Base-by-base conservation (phyloP, 2,888 invertebrate species). In the Panzeria rudis region DNA sequence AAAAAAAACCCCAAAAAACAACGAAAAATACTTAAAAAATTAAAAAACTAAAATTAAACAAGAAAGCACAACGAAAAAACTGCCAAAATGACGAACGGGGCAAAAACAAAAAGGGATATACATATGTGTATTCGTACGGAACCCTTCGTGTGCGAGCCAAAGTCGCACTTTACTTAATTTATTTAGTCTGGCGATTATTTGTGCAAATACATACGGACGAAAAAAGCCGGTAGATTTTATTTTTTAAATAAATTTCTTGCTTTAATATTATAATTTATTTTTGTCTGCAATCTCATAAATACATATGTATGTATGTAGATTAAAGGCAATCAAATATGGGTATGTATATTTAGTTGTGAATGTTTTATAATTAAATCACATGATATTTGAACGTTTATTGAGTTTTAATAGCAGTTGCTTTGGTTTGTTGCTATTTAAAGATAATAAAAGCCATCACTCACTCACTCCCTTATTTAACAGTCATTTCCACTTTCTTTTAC, bases 291-390 rank as follows among this genome's bases (percentile, higher is more conserved):
- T 54, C 41, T 62, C n/a, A n/a, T n/a, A n/a, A n/a, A n/a, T n/a
- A n/a, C n/a, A n/a, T n/a, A n/a, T 23, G 4, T 44, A 44, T 15
- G 6, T n/a, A 15, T 5, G 6, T 13, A 64, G 29, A 11, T 50
- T 69, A 69, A 77, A 59, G 20, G 38, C 59, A 71, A 41, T 41
- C 44, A 50, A 50, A 50, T 20, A 3, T n/a, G n/a, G n/a, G 20
- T 4, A 54, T 32, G 32, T 32, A 41, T 29, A 47, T 68, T 69
- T 13, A 11, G 11, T 32, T 23, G 15, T 23, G 50, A 61, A 25
- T 71, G 54, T 54, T 72, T 64, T 72, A 59, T 47, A 47, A 72
- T 80, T 72, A 35, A 68, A 73, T 73, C 80, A 80, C 73, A 80
- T 80, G 73, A 78, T 69, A 69, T 50, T 61, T 69, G 11, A 69